Conservation (phyloP, 2,113 vertebrate genomes). For the Otis tarda region DNA sequence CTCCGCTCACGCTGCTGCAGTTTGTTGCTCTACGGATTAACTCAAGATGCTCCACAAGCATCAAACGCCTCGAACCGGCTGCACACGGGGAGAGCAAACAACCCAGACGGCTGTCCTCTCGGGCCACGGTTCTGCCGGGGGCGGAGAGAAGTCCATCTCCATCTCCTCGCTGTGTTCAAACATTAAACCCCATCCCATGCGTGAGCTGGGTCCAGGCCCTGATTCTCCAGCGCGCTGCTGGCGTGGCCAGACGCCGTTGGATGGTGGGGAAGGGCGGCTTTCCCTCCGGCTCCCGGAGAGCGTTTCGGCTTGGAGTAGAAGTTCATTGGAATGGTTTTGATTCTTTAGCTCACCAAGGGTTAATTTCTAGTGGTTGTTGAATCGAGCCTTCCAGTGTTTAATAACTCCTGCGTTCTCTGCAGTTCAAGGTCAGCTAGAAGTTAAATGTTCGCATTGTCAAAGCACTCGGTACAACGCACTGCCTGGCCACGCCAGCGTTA, state of each 20-base stretch:
- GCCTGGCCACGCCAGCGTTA: background rate
- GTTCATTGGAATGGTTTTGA: background rate
- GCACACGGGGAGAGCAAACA: background rate
- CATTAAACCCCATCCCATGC: rapidly evolving
- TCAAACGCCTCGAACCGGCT: background rate
- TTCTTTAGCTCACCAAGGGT: background rate
- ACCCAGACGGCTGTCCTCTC: background rate
- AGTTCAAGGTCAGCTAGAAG: background rate
- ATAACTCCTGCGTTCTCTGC: background rate
- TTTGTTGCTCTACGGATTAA: constrained; percentile 16
- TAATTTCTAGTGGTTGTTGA: background rate
- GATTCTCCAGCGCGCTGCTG: background rate
- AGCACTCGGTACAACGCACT: background rate
- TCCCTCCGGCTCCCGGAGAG: background rate
- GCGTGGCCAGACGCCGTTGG: background rate
- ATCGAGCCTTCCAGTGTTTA: background rate
- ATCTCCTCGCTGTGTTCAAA: background rate
- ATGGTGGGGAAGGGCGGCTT: rapidly evolving
- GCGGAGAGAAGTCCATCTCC: background rate
- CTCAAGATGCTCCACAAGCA: constrained; percentile 33
- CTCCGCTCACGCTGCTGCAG: constrained; percentile 7
- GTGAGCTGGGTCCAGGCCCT: background rate
- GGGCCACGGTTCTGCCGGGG: background rate
- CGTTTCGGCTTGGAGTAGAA: background rate
- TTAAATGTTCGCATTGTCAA: background rate